A percentile compares a stretch with the other conserved stretches of the same genome.
These are phyloP conservation scores for Lepus timidus DNA, from an alignment of 2,113 vertebrate genomes.

Conservation along the genomic window DNA sequence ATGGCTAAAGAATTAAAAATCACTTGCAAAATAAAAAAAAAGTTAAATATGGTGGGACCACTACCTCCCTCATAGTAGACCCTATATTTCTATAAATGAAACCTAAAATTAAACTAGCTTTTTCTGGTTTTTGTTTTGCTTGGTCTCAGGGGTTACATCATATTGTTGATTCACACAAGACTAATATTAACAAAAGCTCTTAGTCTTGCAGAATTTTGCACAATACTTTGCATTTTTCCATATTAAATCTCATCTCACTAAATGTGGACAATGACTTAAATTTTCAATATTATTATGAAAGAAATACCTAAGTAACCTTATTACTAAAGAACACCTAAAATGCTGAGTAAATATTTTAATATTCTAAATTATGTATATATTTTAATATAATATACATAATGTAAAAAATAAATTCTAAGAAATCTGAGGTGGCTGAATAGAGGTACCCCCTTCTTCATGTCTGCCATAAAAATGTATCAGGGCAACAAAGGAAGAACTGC, in stretches of 20 bases:
- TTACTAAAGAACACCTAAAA: background rate
- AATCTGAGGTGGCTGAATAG: background rate
- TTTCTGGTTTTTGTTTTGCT: background rate
- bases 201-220: background rate
- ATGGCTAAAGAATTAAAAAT: constrained; percentile 28
- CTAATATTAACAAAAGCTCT: background rate
- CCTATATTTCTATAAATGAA: background rate
- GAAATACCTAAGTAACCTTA: background rate
- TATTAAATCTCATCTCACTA: constrained; percentile 29
- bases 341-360: background rate
- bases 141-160: background rate
- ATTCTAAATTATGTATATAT: too few relatives aligned
- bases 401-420: background rate
- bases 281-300: constrained; percentile 18
- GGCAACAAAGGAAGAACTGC: too few relatives aligned
- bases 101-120: background rate
- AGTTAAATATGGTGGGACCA: background rate
- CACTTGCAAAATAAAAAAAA: constrained; percentile 37
- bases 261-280: background rate
- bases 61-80: background rate
- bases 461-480: too few relatives aligned
- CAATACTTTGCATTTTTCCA: background rate
- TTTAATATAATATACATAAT: too few relatives aligned
- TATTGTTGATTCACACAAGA: background rate
- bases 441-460: background rate